Conservation (phyloP, 2,888 invertebrate genomes). For the Oscheius myriophilus region DNA sequence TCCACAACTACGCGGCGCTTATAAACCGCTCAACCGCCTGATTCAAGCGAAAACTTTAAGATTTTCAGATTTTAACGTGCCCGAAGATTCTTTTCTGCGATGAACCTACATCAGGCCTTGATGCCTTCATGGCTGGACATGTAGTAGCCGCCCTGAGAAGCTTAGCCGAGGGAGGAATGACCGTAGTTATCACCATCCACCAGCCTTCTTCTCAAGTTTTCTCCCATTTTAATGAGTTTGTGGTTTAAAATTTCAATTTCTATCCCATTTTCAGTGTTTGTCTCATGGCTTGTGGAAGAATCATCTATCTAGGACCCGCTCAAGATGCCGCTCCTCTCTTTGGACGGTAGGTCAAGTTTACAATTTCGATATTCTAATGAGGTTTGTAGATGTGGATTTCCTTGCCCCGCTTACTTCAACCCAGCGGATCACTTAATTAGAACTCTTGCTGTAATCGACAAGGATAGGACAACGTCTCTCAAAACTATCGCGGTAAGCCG, state of each 20-base stretch:
- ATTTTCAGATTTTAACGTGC: slow-evolving; percentile 73
- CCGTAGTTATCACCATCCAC: slow-evolving; percentile 90
- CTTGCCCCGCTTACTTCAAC: slow-evolving; percentile 69
- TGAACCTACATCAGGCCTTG: slow-evolving; percentile 75
- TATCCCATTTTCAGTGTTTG: slow-evolving; percentile 69
- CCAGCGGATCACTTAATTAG: slow-evolving; percentile 72
- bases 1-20: too few relatives aligned
- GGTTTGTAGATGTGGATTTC: slow-evolving; percentile 59
- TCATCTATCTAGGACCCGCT: slow-evolving; percentile 83
- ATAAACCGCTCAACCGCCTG: too few relatives aligned
- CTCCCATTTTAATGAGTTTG: slow-evolving; percentile 82
- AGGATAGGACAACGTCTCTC: slow-evolving; percentile 44
- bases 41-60: neutral
- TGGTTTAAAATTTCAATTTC: too few relatives aligned
- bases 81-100: slow-evolving; percentile 75
- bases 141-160: slow-evolving; percentile 53
- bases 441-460: slow-evolving; percentile 62
- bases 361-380: neutral
- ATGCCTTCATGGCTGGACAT: slow-evolving; percentile 71
- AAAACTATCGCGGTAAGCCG: slow-evolving; percentile 47
- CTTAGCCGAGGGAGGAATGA: slow-evolving; percentile 79
- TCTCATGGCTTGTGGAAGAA: slow-evolving; percentile 89
- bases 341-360: slow-evolving; percentile 60
- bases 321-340: slow-evolving; percentile 84
- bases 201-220: slow-evolving; percentile 90